These are phyloP conservation scores for Chiloscyllium plagiosum DNA, from an alignment of 2,113 vertebrate genomes.

Conservation along the genomic window DNA sequence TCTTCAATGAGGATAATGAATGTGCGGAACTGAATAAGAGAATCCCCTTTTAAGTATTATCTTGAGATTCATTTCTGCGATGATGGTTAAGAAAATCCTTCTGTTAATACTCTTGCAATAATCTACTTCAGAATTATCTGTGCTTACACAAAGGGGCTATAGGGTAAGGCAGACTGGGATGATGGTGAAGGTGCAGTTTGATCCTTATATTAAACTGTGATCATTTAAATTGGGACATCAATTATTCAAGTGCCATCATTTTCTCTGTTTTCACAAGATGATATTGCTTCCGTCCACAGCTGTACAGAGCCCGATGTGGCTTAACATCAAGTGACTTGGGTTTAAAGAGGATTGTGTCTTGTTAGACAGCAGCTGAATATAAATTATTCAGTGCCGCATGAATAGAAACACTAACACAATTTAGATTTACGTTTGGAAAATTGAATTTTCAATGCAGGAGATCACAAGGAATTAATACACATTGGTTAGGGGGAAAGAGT, in stretches of 20 bases:
- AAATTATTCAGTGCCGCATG: conserved; percentile 12
- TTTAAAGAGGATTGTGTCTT: conserved; percentile 23
- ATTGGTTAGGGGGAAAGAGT: neutral
- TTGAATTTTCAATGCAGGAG: conserved; percentile 9
- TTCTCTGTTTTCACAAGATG: conserved; percentile 23
- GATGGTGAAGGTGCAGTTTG: neutral
- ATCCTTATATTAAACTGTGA: conserved; percentile 1
- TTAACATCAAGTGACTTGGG: conserved; percentile 34
- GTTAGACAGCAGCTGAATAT: conserved; percentile 7
- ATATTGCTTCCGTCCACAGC: conserved; percentile 8
- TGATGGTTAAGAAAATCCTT: neutral
- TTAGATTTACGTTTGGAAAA: neutral
- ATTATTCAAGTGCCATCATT: neutral
- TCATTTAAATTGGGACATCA: conserved; percentile 21
- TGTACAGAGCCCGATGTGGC: neutral
- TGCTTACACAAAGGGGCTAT: neutral
- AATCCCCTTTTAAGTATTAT: neutral
- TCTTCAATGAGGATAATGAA: neutral
- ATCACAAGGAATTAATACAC: neutral
- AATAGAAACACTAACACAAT: neutral
- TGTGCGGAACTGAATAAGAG: neutral
- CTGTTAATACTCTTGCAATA: neutral
- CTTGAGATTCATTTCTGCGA: neutral
- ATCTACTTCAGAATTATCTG: neutral
- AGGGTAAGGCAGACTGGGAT: neutral